These are phyloP conservation scores for Acrobasis suavella DNA, from an alignment of 2,888 invertebrate species.

Conservation along the genomic window DNA sequence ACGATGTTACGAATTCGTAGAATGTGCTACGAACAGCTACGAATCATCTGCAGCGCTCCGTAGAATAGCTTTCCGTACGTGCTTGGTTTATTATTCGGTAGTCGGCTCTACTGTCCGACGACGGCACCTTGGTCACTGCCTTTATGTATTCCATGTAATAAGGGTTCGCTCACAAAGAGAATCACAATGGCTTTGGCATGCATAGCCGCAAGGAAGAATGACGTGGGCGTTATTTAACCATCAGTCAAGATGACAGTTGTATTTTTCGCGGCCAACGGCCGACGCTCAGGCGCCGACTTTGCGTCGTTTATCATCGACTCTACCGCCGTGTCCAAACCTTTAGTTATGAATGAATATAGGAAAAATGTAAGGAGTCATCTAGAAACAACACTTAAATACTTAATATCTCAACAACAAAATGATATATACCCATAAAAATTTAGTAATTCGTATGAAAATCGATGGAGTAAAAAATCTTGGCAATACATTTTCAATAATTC, in stretches of 20 bases:
- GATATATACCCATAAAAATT: not conserved
- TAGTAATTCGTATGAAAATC: not conserved
- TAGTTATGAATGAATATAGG: constrained; percentile 64
- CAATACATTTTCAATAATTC: constrained; percentile 5
- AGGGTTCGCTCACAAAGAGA: constrained; percentile 62
- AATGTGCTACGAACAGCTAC: constrained; percentile 19
- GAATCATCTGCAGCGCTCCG: not conserved
- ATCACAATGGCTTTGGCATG: constrained; percentile 71
- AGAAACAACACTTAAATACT: constrained; percentile 27
- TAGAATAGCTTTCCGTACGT: constrained; percentile 4
- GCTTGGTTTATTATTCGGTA: constrained; percentile 8
- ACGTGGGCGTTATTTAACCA: constrained; percentile 75
- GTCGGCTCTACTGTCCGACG: constrained; percentile 29
- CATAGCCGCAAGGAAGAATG: constrained; percentile 61
- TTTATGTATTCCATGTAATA: constrained; percentile 66
- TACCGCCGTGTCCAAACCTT: constrained; percentile 59
- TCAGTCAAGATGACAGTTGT: constrained; percentile 81
- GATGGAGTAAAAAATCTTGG: not conserved
- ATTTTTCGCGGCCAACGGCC: constrained; percentile 78
- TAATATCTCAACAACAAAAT: not conserved
- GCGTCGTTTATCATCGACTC: constrained; percentile 76
- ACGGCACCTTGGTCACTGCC: constrained; percentile 45
- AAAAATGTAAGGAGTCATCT: constrained; percentile 50
- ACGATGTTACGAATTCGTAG: constrained; percentile 11
- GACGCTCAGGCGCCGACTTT: constrained; percentile 71